Conservation (phyloP, 2,797 vertebrate species). For the Merluccius polli region DNA sequence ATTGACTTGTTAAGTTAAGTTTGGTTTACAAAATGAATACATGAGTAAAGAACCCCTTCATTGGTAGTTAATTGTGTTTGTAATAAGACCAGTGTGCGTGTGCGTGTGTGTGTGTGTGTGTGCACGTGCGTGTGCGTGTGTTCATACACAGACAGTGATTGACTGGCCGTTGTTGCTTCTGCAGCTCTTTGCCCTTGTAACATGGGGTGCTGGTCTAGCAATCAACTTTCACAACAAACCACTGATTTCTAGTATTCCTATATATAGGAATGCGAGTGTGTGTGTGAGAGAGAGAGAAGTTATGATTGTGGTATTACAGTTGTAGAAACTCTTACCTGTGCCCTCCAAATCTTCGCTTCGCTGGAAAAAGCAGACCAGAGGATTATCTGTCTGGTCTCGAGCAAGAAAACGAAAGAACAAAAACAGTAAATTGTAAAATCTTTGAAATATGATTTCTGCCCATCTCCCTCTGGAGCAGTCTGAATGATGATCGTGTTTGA, state of each 20-base stretch:
- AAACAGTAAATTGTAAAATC: neutral
- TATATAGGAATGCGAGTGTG: neutral
- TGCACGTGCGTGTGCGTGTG: neutral
- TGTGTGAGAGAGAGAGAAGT: conserved; percentile 1
- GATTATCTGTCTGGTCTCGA: neutral
- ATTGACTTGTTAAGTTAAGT: neutral
- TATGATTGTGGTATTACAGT: neutral
- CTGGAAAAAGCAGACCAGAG: neutral
- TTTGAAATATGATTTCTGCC: neutral
- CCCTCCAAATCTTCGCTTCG: neutral
- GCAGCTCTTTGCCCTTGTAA: neutral
- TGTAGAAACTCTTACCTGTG: neutral
- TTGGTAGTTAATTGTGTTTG: neutral
- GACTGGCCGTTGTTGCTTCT: neutral
- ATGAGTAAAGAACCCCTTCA: neutral
- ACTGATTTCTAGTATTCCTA: neutral
- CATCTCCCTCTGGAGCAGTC: neutral
- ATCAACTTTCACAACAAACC: neutral
- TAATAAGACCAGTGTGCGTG: neutral
- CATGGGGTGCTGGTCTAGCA: neutral
- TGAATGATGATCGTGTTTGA: neutral
- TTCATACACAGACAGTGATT: neutral
- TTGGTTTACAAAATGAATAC: neutral
- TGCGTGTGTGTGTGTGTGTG: conserved; percentile 7
- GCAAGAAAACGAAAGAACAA: neutral